Evolutionary conservation across 2,797 vertebrate genomes (phyloP), one percentile per base, ranked within the genome.

Genomic region (Triplophysa yarkandensis): DNA sequence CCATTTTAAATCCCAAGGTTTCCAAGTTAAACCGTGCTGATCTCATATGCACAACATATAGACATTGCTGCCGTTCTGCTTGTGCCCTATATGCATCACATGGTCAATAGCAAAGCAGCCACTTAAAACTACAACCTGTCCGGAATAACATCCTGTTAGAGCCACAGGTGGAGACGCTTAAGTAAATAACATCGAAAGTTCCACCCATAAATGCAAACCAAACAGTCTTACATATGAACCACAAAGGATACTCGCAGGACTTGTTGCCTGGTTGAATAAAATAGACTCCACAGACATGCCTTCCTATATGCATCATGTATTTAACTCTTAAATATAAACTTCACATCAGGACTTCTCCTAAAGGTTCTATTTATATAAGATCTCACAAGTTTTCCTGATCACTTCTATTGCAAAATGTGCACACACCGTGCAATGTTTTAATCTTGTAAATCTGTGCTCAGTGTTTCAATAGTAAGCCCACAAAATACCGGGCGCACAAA

Each of bases 61-160:
- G 30, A 14, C 25, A 48, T 50, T 16, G 23, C 52, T 41, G 46
- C 69, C 63, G 50, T 11, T 2, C 25, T 43, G 46, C 4, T 72
- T 72, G 34, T 36, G 36, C 4, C 46, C 63, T 23, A 30, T 64
- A 60, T 28, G 36, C 50, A 4, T 65, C 13, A n/a, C 50, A 17
- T 39, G 46, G 16, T 62, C 1, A 28, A 70, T 63, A 39, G 4
- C 41, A 28, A 58, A 67, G 41, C 48, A 68, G n/a, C 2, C 41
- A 65, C 1, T 30, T 3, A 60, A 60, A 7, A 36, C 4, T 34
- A 0, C 6, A 28, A 34, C 21, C 14, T 17, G 6, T 25, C 88
- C 89, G 91, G 88, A 85, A 81, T 39, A 75, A 85, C 64, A 91
- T 93, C 92, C 91, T 92, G 91, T 83, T 89, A 77, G 81, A 80